Evolutionary conservation across 2,113 vertebrate species (phyloP).

Genomic region (Anolis sagrei): DNA sequence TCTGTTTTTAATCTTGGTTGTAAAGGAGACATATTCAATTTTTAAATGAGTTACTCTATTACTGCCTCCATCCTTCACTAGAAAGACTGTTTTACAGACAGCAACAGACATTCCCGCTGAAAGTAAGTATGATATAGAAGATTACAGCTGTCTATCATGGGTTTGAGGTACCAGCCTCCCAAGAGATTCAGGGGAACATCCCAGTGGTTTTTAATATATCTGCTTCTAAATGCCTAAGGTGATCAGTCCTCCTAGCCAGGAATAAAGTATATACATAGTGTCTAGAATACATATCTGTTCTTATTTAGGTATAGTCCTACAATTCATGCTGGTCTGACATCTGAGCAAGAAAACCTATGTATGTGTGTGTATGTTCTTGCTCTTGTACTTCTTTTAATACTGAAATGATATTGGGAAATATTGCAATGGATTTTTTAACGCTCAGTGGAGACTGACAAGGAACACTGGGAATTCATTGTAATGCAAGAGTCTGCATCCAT

Average conservation of each 20-base stretch:
- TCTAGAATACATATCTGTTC: background rate
- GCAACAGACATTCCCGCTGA: constrained; percentile 10
- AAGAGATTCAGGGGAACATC: constrained; percentile 46
- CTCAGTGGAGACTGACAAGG: constrained; percentile 27
- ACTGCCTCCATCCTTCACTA: background rate
- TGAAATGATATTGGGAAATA: background rate
- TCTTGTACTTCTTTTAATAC: constrained; percentile 3
- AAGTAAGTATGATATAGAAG: constrained; percentile 4
- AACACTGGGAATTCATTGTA: constrained; percentile 37
- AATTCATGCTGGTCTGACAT: constrained; percentile 11
- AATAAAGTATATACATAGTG: background rate
- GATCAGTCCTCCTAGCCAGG: background rate
- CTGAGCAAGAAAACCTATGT: background rate
- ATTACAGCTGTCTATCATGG: constrained; percentile 30
- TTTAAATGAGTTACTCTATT: constrained; percentile 32
- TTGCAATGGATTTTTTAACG: constrained; percentile 27
- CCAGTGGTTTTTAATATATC: constrained; percentile 25
- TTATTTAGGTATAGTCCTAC: constrained; percentile 2
- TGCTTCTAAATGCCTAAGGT: constrained; percentile 47
- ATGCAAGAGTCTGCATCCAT: background rate
- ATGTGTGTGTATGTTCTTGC: background rate
- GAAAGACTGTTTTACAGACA: background rate
- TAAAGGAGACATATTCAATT: constrained; percentile 1
- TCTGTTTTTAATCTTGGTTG: constrained; percentile 22
- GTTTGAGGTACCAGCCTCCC: background rate